Conservation (phyloP, 2,113 vertebrate genomes). For the Laticauda laticaudata region DNA sequence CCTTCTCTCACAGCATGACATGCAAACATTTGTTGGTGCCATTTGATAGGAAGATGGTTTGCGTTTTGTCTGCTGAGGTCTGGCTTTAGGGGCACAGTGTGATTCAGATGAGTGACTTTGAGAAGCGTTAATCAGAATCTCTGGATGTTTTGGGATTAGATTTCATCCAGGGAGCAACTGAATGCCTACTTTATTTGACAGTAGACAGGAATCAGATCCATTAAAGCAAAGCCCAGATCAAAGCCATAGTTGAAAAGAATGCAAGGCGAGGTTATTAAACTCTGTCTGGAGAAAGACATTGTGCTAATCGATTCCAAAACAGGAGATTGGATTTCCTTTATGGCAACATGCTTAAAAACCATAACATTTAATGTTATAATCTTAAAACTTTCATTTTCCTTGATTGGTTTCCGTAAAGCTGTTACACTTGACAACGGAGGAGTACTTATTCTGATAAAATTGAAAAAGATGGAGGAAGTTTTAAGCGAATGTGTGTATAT, state of each 20-base stretch:
- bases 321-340: background rate
- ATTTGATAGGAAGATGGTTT: background rate
- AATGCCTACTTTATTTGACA: background rate
- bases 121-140: background rate
- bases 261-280: conserved; percentile 11
- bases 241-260: conserved; percentile 26
- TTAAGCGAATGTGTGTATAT: conserved; percentile 46
- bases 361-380: background rate
- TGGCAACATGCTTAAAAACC: background rate
- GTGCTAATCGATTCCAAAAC: accelerated
- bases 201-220: conserved; percentile 2
- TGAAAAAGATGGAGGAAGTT: conserved; percentile 48
- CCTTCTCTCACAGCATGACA: background rate
- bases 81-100: background rate
- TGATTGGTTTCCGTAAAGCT: conserved; percentile 9
- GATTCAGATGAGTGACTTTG: background rate
- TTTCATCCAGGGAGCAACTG: conserved; percentile 15
- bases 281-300: background rate
- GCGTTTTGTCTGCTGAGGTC: background rate
- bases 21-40: background rate
- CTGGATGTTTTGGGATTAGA: background rate
- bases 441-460: conserved; percentile 51
- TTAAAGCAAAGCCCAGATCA: conserved; percentile 6
- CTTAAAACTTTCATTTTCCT: conserved; percentile 18
- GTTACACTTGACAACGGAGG: conserved; percentile 39